Evolutionary conservation across 2,113 vertebrate genomes (phyloP), one percentile per base, ranked within the genome.

Genomic region (Empidonax alnorum): DNA sequence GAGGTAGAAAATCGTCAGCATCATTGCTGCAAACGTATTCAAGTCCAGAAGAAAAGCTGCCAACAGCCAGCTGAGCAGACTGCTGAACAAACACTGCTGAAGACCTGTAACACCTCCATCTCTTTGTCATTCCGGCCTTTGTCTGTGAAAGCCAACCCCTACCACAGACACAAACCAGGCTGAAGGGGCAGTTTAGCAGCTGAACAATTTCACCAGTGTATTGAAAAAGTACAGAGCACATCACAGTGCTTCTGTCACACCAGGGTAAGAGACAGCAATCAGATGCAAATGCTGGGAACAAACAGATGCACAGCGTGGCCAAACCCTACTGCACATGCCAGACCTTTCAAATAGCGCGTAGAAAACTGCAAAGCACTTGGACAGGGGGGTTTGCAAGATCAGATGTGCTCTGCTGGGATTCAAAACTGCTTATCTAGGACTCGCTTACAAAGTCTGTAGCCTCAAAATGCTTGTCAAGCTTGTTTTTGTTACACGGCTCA

Each of bases 11-110:
- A 96, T 52, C 7, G 1, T 35, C 94, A 94, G 61, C 75, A 84
- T 95, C 52, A n/a, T 88, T 95, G 96, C 55, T 93, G 66, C 65
- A 96, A 97, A 89, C 14, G 52, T 67, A 95, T 82, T 83, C 4
- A 10, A 90, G 90, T 22, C 47, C 59, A 83, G 68, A 89, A 69
- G 63, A 93, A 94, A 96, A 96, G 62, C 85, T 92, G 89, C 89
- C 90, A 73, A 79, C 28, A 87, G 85, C 39, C 74, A 97, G 90
- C 90, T 72, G 52, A 89, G 82, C 68, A 59, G 78, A 86, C n/a
- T 46, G 53, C 44, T 94, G 89, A 94, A 89, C 62, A 81, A 44
- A 76, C 76, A 68, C 69, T 78, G 73, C 74, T 78, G 24, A 62
- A 93, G 62, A 68, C 23, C 50, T 3, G 3, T 41, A 94, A 59